Evolutionary conservation across 92 coral and sea anemone genomes (phyloP).

Genomic region (Scolanthus callimorphus): DNA sequence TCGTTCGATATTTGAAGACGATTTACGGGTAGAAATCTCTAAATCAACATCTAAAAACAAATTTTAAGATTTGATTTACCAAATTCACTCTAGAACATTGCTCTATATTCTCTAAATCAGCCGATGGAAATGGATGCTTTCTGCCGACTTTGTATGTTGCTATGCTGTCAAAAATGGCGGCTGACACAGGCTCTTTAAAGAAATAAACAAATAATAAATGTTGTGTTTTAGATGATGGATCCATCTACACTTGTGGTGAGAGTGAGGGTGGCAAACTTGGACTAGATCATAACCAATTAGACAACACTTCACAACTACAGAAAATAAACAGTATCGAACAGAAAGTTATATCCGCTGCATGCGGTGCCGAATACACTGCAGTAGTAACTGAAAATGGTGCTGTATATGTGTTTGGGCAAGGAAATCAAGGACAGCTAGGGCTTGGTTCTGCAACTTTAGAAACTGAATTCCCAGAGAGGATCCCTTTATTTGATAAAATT

Average conservation of each 20-base stretch:
- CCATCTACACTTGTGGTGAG: constrained; percentile 87
- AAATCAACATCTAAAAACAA: too few species aligned
- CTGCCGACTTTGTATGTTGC: too few species aligned
- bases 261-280: constrained; percentile 91
- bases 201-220: too few species aligned
- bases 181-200: too few species aligned
- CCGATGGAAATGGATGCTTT: too few species aligned
- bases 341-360: constrained; percentile 63
- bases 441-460: constrained; percentile 69
- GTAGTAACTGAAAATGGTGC: constrained; percentile 78
- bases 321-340: constrained; percentile 68
- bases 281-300: constrained; percentile 61
- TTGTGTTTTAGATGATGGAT: constrained; percentile 88
- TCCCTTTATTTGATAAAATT: constrained; percentile 52
- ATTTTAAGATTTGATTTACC: too few species aligned
- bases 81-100: too few species aligned
- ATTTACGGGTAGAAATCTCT: too few species aligned
- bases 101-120: too few species aligned
- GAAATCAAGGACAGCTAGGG: constrained; percentile 89
- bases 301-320: constrained; percentile 82
- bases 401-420: constrained; percentile 84
- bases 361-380: constrained; percentile 90
- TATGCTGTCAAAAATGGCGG: too few species aligned
- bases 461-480: constrained; percentile 52
- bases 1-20: too few species aligned